Evolutionary conservation across 2,888 invertebrate genomes (phyloP).

Genomic region (Pinctada fucata): DNA sequence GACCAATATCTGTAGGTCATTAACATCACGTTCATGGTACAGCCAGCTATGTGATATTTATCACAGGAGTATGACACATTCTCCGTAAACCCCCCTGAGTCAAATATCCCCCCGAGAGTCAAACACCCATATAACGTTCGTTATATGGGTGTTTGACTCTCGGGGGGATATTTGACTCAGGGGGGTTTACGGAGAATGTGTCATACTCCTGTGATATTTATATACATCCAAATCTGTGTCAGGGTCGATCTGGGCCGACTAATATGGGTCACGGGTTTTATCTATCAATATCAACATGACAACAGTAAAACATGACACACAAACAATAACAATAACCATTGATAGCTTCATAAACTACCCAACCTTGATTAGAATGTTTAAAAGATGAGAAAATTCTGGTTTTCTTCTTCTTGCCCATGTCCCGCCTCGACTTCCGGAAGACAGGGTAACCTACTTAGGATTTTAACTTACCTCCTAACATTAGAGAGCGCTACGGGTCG

Average conservation of each 20-base stretch:
- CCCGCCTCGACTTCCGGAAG: conserved; percentile 4
- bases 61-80: no score
- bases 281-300: neutral
- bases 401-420: neutral
- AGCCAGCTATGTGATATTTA: no score
- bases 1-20: no score
- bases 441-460: neutral
- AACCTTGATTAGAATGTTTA: neutral
- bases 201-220: no score
- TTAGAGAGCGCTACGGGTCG: neutral
- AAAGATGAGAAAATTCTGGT: neutral
- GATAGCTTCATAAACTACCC: neutral
- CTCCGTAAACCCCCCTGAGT: no score
- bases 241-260: neutral
- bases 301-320: neutral
- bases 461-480: neutral
- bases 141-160: no score
- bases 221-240: neutral
- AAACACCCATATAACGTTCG: no score
- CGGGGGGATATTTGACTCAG: no score
- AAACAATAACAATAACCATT: neutral
- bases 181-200: no score
- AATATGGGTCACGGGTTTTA: neutral
- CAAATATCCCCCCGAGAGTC: no score
- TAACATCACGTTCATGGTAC: no score